Conservation (phyloP, 2,113 vertebrate genomes). For the Cervus canadensis region DNA sequence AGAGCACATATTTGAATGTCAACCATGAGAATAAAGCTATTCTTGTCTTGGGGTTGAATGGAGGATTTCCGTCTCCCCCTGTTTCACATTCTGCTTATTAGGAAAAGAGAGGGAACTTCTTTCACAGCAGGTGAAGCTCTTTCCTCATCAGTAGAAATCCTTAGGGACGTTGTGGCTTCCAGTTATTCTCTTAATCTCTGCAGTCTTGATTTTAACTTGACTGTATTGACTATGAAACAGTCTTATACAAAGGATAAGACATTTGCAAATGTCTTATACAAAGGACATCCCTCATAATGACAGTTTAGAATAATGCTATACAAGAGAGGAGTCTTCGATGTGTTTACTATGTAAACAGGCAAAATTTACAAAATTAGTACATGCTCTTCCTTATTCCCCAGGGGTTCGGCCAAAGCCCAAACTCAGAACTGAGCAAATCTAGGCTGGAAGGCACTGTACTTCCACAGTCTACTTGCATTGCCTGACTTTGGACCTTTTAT, state of each 20-base stretch:
- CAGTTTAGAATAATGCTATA: neutral
- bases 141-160: neutral
- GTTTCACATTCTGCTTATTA: neutral
- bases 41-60: neutral
- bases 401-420: neutral
- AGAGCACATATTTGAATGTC: neutral
- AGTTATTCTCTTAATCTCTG: neutral
- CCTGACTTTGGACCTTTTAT: neutral
- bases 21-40: neutral
- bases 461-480: neutral
- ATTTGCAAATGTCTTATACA: neutral
- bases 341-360: neutral
- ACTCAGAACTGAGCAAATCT: neutral
- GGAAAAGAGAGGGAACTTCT: neutral
- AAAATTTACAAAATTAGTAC: neutral
- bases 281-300: neutral
- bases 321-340: neutral
- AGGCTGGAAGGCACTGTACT: neutral
- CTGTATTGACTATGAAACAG: neutral
- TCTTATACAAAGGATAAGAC: neutral
- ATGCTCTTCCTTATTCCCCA: neutral
- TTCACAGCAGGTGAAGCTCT: neutral
- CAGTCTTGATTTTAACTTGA: constrained; percentile 12
- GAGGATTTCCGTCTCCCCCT: neutral
- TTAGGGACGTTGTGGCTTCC: neutral